Evolutionary conservation across 1,140 invertebrate genomes (phyloP).

Genomic region (Drosophila gunungcola): DNA sequence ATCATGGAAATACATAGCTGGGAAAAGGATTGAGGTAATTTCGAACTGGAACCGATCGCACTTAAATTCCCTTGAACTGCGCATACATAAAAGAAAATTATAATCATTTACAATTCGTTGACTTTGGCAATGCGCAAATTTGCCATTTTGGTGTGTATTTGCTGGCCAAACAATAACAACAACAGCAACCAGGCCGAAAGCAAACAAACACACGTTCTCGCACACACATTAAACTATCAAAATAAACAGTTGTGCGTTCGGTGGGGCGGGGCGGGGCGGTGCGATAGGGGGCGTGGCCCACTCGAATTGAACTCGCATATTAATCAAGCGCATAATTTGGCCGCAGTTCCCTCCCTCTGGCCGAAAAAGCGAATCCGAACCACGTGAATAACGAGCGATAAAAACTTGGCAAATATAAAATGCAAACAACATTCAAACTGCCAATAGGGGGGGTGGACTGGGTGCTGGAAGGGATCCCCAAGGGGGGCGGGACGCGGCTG

Average conservation of each 20-base stretch:
- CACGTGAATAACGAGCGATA: slow-evolving; percentile 76
- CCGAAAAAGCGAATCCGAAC: slow-evolving; percentile 13
- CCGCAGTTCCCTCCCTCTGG: slow-evolving; percentile 20
- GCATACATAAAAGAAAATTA: slow-evolving; percentile 58
- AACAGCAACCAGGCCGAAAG: slow-evolving; percentile 42
- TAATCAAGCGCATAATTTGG: slow-evolving; percentile 79
- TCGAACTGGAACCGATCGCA: background rate
- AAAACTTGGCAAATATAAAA: slow-evolving; percentile 83
- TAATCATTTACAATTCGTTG: slow-evolving; percentile 82
- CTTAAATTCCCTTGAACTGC: slow-evolving; percentile 53
- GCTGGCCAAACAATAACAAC: slow-evolving; percentile 42
- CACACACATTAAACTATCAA: slow-evolving; percentile 71
- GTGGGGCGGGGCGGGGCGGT: background rate
- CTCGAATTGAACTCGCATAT: slow-evolving; percentile 72
- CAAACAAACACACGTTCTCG: slow-evolving; percentile 56
- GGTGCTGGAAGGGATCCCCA: background rate
- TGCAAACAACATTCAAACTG: slow-evolving; percentile 70
- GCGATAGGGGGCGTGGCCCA: slow-evolving; percentile 11
- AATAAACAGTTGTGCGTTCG: slow-evolving; percentile 64
- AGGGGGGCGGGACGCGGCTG: slow-evolving; percentile 8
- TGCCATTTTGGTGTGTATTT: slow-evolving; percentile 60
- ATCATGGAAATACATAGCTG: slow-evolving; percentile 25
- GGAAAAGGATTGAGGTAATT: slow-evolving; percentile 1
- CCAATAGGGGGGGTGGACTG: background rate
- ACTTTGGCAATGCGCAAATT: slow-evolving; percentile 73